Percentiles rank a stretch among this genome's conserved stretches.
Evolutionary conservation across 2,113 vertebrate species (phyloP).

Genomic region (Pimephales promelas): DNA sequence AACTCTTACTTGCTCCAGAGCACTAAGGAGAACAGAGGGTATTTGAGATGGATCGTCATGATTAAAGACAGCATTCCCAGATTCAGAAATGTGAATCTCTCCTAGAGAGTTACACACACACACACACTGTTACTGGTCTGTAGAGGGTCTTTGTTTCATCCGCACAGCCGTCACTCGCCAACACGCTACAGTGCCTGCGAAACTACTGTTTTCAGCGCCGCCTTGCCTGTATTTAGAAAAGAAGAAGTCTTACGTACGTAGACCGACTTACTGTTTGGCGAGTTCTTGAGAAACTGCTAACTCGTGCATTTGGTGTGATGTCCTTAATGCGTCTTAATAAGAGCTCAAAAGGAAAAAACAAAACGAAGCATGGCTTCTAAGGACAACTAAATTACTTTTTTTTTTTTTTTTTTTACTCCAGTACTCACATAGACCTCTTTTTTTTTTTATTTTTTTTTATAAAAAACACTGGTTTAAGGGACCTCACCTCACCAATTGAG

Average conservation of each 20-base stretch:
- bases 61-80: slow-evolving; percentile 11
- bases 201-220: background rate
- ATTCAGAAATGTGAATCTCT: background rate
- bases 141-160: background rate
- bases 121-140: background rate
- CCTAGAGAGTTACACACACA: background rate
- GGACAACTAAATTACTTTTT: background rate
- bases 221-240: background rate
- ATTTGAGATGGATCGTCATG: background rate
- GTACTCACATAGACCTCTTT: background rate
- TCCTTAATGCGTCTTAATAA: slow-evolving; percentile 22
- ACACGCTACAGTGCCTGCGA: background rate
- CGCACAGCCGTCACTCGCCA: background rate
- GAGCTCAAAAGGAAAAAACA: background rate
- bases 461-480: slow-evolving; percentile 21
- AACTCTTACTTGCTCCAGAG: slow-evolving; percentile 22
- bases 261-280: background rate
- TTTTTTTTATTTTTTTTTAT: background rate
- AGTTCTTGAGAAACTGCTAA: background rate
- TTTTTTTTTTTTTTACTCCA: background rate
- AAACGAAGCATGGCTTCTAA: background rate
- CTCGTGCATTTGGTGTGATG: slow-evolving; percentile 10
- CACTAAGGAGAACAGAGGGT: slow-evolving; percentile 11
- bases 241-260: slow-evolving; percentile 1
- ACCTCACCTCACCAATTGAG: background rate